Base-by-base conservation (phyloP, 2,888 invertebrate species). In the Eremobia ochroleuca region DNA sequence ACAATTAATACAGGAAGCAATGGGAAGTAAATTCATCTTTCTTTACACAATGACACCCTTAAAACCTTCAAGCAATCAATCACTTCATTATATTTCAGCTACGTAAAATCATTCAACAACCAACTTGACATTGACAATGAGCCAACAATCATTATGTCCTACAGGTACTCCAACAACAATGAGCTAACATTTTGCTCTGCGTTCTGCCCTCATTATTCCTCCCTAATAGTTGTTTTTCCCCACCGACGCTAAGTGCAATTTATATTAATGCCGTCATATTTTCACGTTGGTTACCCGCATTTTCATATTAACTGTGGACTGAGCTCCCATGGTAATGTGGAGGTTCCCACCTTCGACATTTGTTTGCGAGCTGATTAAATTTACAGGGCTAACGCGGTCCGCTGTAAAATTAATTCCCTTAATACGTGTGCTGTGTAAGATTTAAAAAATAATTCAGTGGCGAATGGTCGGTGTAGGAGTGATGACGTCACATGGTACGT, bases 261-360 rank as follows among this genome's bases (percentile, higher is more conserved):
- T 95, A 95, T 95, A 95, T 96, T 95, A 96, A 95, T 95, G 94
- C 91, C 93, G 91, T 95, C 94, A 96, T 95, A 96, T 96, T 96
- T 96, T 94, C 94, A 91, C 91, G 94, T 89, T 94, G 95, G 94
- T 94, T 95, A 94, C 93, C 95, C 96, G 90, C 95, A 95, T 95
- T 95, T 96, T 95, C 94, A 95, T 95, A 94, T 94, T 94, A 94
- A 95, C 92, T 92, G 93, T 93, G 92, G 94, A 92, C 93, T 93
- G 90, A 90, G 92, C 92, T 92, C 91, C 93, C 92, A 92, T 93
- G 93, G 93, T 95, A 95, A 96, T 94, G 94, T 91, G 92, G 92
- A 92, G 93, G 94, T 91, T 68, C 91, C 92, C 92, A 95, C 95
- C 96, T 96, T 93, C 94, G 93, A 95, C 95, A 96, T 95, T 96